Evolutionary conservation across 2,113 vertebrate species (phyloP).

Genomic region (Anarhynchus alexandrinus): DNA sequence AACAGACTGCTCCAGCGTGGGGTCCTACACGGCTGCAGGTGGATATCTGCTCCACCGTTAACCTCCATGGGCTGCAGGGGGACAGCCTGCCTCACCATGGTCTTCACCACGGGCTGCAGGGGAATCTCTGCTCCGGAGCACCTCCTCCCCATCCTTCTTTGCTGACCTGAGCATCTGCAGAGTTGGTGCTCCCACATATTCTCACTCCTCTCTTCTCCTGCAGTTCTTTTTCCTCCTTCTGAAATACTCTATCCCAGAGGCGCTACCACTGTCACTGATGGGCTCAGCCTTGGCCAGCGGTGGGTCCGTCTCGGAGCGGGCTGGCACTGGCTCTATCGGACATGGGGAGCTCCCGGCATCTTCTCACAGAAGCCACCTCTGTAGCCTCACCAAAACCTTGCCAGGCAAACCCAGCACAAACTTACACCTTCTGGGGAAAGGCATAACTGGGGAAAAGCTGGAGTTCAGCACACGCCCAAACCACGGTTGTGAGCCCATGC

Average conservation of each 20-base stretch:
- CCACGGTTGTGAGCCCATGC: rapidly evolving
- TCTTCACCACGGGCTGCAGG: not conserved
- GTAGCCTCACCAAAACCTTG: not conserved
- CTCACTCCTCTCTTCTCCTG: not conserved
- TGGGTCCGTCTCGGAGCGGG: not conserved
- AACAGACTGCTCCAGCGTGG: no score
- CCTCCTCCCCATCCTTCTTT: not conserved
- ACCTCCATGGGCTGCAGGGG: not conserved
- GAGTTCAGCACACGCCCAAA: not conserved
- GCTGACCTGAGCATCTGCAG: not conserved
- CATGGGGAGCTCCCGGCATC: not conserved
- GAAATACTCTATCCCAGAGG: not conserved
- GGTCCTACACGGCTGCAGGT: not conserved
- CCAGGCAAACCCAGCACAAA: not conserved
- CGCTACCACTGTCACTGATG: not conserved
- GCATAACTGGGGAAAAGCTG: not conserved
- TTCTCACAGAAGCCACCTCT: not conserved
- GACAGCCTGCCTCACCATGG: not conserved
- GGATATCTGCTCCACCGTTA: not conserved
- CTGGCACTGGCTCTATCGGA: not conserved
- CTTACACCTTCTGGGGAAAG: not conserved
- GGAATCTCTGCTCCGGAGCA: not conserved
- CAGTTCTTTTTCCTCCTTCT: not conserved
- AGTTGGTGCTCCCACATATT: not conserved
- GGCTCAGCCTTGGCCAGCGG: not conserved